Conservation (phyloP, 35 echinoderm and acorn worm genomes). For the Diadema setosum region DNA sequence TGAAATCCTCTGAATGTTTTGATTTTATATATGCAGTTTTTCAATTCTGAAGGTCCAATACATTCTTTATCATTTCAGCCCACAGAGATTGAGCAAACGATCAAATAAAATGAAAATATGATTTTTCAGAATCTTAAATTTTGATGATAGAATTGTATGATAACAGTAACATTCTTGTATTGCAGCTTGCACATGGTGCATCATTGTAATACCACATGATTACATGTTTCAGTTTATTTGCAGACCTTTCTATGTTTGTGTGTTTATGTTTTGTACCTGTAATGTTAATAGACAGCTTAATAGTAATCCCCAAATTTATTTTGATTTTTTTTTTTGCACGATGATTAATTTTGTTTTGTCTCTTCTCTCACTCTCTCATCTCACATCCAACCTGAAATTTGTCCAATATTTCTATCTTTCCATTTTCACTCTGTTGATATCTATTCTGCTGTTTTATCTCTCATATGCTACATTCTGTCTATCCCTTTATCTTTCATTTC, state of each 20-base stretch:
- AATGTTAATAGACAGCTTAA: neutral
- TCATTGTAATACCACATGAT: neutral
- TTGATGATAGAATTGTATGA: too few relatives aligned
- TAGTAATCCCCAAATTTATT: neutral
- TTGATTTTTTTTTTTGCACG: neutral
- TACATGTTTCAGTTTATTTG: neutral
- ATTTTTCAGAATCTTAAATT: too few relatives aligned
- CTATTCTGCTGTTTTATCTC: too few relatives aligned
- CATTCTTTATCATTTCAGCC: too few relatives aligned
- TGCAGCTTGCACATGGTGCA: slow-evolving; percentile 4
- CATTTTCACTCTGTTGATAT: too few relatives aligned
- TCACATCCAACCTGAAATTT: neutral
- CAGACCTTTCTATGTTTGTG: neutral
- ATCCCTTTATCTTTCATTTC: neutral
- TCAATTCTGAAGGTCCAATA: too few relatives aligned
- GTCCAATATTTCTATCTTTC: too few relatives aligned
- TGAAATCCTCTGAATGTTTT: too few relatives aligned
- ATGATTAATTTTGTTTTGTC: slow-evolving; percentile 17
- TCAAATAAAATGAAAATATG: too few relatives aligned
- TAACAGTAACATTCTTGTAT: too few relatives aligned
- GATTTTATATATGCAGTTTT: too few relatives aligned
- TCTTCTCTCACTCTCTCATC: slow-evolving; percentile 26
- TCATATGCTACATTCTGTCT: neutral
- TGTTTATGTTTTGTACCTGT: neutral
- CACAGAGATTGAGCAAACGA: too few relatives aligned